Evolutionary conservation across 1,140 invertebrate species (phyloP).

Genomic region (Paracyclopina nana): DNA sequence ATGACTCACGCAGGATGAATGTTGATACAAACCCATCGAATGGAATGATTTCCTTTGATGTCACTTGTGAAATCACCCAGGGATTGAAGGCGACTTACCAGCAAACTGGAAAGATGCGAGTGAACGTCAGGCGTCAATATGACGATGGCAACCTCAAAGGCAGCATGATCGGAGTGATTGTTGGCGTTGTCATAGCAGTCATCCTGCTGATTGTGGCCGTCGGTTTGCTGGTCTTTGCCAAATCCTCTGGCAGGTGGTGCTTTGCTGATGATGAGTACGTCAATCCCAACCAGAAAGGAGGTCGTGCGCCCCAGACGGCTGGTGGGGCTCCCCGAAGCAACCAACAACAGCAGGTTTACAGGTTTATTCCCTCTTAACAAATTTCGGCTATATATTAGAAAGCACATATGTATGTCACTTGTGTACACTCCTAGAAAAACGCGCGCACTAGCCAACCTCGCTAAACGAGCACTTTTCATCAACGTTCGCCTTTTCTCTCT

Average conservation of each 20-base stretch:
- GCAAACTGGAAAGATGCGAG: background rate
- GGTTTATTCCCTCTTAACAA: no score
- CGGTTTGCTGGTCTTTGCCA: background rate
- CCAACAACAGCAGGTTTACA: background rate
- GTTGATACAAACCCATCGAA: background rate
- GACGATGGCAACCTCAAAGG: background rate
- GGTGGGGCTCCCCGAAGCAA: background rate
- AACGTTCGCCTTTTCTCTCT: background rate
- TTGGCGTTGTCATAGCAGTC: background rate
- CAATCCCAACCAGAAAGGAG: background rate
- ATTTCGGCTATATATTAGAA: no score
- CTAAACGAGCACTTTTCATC: no score
- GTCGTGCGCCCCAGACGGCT: no score
- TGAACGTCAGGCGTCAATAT: background rate
- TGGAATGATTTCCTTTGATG: background rate
- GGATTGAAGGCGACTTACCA: background rate
- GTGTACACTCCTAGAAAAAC: no score
- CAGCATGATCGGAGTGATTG: background rate
- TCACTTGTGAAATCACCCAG: background rate
- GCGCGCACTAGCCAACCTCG: no score
- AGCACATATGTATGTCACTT: no score
- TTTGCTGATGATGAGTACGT: background rate
- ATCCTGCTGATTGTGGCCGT: background rate
- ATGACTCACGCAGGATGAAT: no score
- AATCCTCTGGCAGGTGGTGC: background rate